Percentiles rank a stretch among this genome's conserved stretches.
Evolutionary conservation across 2,888 invertebrate species (phyloP).

Genomic region (Eretmocerus hayati): DNA sequence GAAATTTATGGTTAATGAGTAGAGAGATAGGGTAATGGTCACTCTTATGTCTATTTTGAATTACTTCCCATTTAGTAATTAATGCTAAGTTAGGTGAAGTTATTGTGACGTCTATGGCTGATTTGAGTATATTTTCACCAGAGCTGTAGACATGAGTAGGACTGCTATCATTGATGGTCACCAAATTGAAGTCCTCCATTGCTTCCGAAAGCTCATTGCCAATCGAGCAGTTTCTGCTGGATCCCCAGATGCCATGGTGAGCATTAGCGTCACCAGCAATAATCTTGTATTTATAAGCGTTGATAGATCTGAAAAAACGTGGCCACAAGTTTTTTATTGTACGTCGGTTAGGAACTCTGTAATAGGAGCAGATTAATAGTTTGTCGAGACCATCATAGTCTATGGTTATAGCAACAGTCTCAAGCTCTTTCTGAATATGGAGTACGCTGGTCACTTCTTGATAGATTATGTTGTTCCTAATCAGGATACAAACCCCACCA

Average conservation of each 20-base stretch:
- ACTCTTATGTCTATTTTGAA: background rate
- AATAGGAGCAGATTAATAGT: too few species aligned
- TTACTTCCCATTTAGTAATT: background rate
- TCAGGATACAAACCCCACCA: too few species aligned
- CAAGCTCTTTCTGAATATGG: too few species aligned
- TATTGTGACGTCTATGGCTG: background rate
- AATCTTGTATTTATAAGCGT: background rate
- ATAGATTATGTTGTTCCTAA: too few species aligned
- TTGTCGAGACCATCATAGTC: too few species aligned
- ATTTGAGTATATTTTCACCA: too few species aligned
- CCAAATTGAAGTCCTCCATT: background rate
- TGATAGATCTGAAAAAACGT: too few species aligned
- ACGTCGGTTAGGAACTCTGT: too few species aligned
- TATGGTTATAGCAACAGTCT: too few species aligned
- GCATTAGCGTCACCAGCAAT: background rate
- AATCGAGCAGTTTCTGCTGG: background rate
- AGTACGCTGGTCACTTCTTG: too few species aligned
- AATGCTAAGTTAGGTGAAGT: background rate
- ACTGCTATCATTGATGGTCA: background rate
- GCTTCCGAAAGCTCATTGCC: background rate
- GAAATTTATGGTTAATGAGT: background rate
- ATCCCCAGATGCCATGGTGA: background rate
- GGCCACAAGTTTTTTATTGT: too few species aligned
- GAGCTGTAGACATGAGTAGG: background rate
- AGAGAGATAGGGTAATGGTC: background rate